Conservation (phyloP, 2,888 invertebrate species). For the Apotomis capreana region DNA sequence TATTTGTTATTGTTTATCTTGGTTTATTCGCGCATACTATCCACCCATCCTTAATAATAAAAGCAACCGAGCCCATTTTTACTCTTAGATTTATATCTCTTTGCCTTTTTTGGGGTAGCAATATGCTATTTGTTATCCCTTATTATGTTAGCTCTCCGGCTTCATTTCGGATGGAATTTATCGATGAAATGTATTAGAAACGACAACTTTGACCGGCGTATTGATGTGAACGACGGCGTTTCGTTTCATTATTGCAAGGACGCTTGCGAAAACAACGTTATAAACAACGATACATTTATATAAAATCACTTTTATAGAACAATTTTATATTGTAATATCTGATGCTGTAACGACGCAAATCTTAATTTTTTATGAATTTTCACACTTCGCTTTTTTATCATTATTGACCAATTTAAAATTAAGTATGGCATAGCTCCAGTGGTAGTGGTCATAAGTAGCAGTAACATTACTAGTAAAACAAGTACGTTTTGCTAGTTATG, state of each 20-base stretch:
- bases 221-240: conserved; percentile 19
- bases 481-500: no score
- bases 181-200: conserved; percentile 43
- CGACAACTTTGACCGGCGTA: conserved; percentile 35
- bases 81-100: conserved; percentile 52
- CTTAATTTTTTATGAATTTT: no score
- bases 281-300: conserved; percentile 1
- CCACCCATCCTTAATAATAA: conserved; percentile 48
- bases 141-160: conserved; percentile 46
- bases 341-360: no score
- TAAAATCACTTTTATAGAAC: not conserved
- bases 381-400: no score
- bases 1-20: conserved; percentile 22
- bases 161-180: conserved; percentile 49
- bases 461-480: no score
- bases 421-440: no score
- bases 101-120: conserved; percentile 52
- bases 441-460: no score
- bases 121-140: conserved; percentile 54
- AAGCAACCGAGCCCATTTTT: conserved; percentile 46
- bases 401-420: no score
- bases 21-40: conserved; percentile 38
- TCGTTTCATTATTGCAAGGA: conserved; percentile 24
- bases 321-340: not conserved
- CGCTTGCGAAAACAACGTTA: conserved; percentile 26